Evolutionary conservation across 2,113 vertebrate species (phyloP).

Genomic region (Otolemur garnettii): DNA sequence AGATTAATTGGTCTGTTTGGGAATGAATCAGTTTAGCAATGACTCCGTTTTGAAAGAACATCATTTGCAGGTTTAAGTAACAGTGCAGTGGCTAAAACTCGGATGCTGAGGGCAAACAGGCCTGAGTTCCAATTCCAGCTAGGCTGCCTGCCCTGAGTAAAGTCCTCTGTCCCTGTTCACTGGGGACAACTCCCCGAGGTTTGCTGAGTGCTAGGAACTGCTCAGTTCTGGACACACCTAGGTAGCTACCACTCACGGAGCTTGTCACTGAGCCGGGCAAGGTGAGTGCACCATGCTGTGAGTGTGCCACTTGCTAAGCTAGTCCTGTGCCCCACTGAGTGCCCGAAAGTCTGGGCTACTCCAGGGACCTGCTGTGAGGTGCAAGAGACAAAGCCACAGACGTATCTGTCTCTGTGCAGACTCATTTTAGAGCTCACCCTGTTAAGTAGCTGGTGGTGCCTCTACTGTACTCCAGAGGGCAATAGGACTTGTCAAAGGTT

Average conservation of each 20-base stretch:
- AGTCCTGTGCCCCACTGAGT: not conserved
- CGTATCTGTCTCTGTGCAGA: not conserved
- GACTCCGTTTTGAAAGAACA: conserved; percentile 18
- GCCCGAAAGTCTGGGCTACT: not conserved
- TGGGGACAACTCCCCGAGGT: not conserved
- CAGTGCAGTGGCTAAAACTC: not conserved
- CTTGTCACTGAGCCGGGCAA: not conserved
- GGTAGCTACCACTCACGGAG: not conserved
- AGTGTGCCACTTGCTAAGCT: not conserved
- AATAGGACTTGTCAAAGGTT: not conserved
- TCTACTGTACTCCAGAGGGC: not conserved
- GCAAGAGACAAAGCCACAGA: not conserved
- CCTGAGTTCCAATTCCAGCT: conserved; percentile 9
- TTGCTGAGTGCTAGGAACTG: not conserved
- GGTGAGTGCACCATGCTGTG: rapidly evolving
- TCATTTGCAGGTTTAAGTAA: not conserved
- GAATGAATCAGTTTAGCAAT: conserved; percentile 18
- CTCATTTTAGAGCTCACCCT: not conserved
- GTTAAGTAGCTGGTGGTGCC: not conserved
- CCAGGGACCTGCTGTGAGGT: no score
- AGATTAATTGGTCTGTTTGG: conserved; percentile 37
- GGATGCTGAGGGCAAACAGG: not conserved
- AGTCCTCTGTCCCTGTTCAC: not conserved
- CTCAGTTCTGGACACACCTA: not conserved
- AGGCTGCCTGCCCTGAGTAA: not conserved